phyloP scores from a whole-genome alignment of 2,888 invertebrate species.

The Dyspetes luteomarginatus region DNA sequence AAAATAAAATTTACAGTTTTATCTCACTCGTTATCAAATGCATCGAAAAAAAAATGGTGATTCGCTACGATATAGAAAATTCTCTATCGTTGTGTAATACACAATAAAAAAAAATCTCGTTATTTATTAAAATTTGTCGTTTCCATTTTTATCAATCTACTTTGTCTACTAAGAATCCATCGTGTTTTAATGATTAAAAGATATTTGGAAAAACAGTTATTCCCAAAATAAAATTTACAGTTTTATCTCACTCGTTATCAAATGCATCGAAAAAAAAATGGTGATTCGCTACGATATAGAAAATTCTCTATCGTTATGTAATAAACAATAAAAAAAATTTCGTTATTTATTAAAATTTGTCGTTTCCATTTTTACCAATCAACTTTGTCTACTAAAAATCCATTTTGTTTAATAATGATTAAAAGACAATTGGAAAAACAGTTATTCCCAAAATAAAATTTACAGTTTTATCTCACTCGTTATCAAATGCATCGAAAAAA shows the following conservation, averaged over 20 bases:
- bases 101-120: conserved; percentile 2
- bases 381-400: background rate
- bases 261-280: conserved; percentile 50
- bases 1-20: too few relatives aligned
- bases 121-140: background rate
- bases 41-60: conserved; percentile 50
- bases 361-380: background rate
- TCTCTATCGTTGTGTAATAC: background rate
- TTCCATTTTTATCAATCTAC: background rate
- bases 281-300: conserved; percentile 29
- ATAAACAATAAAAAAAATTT: conserved; percentile 1
- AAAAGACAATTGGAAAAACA: too few relatives aligned
- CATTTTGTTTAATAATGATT: too few relatives aligned
- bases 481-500: conserved; percentile 47
- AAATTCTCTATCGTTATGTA: background rate
- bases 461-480: too few relatives aligned
- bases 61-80: background rate
- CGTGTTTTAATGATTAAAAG: too few relatives aligned
- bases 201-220: too few relatives aligned
- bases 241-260: too few relatives aligned
- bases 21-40: too few relatives aligned
- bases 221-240: too few relatives aligned
- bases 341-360: background rate
- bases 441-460: too few relatives aligned
- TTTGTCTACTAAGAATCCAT: background rate